Evolutionary conservation across 1,140 invertebrate species (phyloP), one percentile per base, ranked within the genome.

Genomic region (Orchestia grillus): DNA sequence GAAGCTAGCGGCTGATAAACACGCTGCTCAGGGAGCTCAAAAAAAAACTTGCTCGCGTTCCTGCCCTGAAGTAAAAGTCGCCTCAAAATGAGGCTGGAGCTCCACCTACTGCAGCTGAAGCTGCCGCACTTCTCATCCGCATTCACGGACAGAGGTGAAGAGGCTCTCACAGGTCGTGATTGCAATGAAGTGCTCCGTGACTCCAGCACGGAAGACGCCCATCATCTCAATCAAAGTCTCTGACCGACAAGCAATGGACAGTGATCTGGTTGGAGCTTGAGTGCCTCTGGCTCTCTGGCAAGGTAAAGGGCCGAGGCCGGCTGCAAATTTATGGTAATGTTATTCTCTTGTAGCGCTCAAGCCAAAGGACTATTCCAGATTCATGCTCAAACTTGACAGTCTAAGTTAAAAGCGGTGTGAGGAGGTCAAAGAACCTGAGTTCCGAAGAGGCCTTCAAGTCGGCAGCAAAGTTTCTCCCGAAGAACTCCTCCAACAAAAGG

Each of bases 1-100:
- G 92, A 94, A 94, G 92, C 92, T 94, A 94, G 92, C 92, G 92
- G 92, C 92, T 94, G 92, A 94, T 94, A 94, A 94, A 94, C 92
- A 94, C 92, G 44, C 43, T 44, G 92, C 43, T 94, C 92, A 45
- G 43, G 92, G 92, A 94, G 92, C 43, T 44, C 45, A 94, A 94
- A 94, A 45, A 94, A 44, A 4, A 47, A 40, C 92, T 19, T 23
- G 11, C 44, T 94, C 44, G 36, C 92, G 43, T 94, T 44, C 43
- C 44, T 94, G 36, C 11, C 44, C 92, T 45, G 44, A 94, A 47
- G 92, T 94, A 94, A 45, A 47, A 94, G 43, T 94, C 43, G 44
- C 92, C 44, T 94, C 43, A 94, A 45, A 45, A 45, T 44, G 92
- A 94, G 92, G 8, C 92, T 94, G 1, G 92, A 40, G 92, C 45